phyloP scores from a whole-genome alignment of 2,113 vertebrate species.

The Seriola aureovittata region DNA sequence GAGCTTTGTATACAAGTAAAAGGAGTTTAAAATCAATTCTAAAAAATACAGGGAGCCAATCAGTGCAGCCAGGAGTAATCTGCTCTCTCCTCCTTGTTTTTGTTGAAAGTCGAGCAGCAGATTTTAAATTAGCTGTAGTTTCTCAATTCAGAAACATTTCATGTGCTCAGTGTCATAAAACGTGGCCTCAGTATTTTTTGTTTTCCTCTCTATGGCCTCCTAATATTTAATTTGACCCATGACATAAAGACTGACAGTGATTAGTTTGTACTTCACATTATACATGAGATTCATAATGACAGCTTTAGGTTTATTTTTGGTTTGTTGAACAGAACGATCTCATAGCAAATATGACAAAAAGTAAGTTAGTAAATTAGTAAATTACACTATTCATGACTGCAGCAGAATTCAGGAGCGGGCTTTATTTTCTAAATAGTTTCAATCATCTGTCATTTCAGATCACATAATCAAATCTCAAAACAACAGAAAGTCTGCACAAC shows the following conservation, averaged over 20 bases:
- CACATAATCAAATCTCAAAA: slow-evolving; percentile 21
- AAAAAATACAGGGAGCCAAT: no score
- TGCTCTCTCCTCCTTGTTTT: no score
- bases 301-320: not conserved
- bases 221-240: not conserved
- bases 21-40: no score
- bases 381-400: not conserved
- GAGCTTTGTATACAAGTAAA: no score
- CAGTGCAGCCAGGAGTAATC: no score
- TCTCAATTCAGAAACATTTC: no score
- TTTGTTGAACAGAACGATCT: not conserved
- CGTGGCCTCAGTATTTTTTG: no score
- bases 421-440: not conserved
- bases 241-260: not conserved
- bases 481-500: not conserved
- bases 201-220: no score
- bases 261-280: not conserved
- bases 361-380: not conserved
- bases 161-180: no score
- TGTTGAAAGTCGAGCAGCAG: no score
- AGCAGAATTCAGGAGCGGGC: not conserved
- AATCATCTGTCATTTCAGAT: slow-evolving; percentile 18
- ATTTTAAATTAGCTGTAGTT: no score
- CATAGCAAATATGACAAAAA: not conserved
- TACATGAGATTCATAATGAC: not conserved